phyloP scores from a whole-genome alignment of 2,797 vertebrate species.

The Macropus fuliginosus region DNA sequence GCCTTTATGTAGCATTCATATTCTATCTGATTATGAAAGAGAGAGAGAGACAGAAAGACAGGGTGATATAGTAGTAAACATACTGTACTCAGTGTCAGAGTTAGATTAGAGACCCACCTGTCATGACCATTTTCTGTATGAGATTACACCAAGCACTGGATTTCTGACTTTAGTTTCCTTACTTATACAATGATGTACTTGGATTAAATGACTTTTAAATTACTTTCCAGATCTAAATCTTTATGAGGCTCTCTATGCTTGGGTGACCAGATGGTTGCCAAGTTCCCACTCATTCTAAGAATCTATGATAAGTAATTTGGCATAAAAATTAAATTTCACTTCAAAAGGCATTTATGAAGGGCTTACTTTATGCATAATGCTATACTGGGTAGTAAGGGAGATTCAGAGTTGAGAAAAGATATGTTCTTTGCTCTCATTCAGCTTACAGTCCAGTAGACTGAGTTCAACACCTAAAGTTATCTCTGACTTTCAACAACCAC shows the following conservation, averaged over 20 bases:
- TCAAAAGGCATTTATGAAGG: not conserved
- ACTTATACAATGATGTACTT: not conserved
- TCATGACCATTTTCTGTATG: not conserved
- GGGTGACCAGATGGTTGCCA: not conserved
- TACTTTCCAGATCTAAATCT: not conserved
- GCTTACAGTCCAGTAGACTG: not conserved
- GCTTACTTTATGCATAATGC: not conserved
- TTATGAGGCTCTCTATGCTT: not conserved
- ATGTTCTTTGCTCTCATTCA: not conserved
- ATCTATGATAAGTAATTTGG: not conserved
- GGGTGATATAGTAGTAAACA: not conserved
- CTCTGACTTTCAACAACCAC: not conserved
- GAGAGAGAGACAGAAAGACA: not conserved
- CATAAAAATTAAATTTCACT: not conserved
- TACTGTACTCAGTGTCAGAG: not conserved
- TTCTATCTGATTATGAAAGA: not conserved
- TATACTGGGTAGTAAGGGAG: not conserved
- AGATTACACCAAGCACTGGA: not conserved
- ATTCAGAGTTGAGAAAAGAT: not conserved
- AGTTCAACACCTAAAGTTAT: not conserved
- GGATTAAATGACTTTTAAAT: not conserved
- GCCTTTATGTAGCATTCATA: not conserved
- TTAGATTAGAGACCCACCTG: not conserved
- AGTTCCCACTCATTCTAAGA: not conserved
- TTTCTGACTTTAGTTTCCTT: not conserved